Percentiles rank a stretch among this genome's conserved stretches.
These are phyloP conservation scores for Aspidapion aeneum DNA, from an alignment of 2,888 invertebrate species.

Conservation along the genomic window DNA sequence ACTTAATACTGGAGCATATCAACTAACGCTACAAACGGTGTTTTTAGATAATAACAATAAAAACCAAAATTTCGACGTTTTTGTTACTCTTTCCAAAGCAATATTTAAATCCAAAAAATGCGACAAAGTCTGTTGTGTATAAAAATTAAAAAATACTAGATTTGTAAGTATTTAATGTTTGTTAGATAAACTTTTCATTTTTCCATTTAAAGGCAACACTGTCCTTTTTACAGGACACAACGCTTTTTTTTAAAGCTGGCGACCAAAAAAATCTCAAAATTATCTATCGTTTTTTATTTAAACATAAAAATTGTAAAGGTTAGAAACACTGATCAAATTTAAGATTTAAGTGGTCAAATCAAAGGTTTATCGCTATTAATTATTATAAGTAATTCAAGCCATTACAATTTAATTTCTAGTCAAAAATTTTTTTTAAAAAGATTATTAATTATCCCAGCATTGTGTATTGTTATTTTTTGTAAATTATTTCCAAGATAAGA, in stretches of 20 bases:
- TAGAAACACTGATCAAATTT: too few species aligned
- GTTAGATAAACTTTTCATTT: constrained; percentile 25
- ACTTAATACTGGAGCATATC: neutral
- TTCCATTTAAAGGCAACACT: neutral
- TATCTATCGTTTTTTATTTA: too few species aligned
- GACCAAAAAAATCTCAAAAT: too few species aligned
- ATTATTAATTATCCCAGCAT: constrained; percentile 26
- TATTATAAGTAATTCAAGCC: constrained; percentile 32
- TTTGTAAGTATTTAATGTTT: constrained; percentile 42
- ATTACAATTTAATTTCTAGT: constrained; percentile 34
- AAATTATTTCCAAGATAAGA: constrained; percentile 39
- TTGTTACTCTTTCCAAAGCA: neutral
- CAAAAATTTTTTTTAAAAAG: constrained; percentile 30
- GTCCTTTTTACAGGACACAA: too few species aligned
- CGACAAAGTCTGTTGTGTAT: constrained; percentile 39
- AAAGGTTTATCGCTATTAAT: too few species aligned
- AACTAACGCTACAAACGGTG: too few species aligned
- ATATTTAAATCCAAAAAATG: constrained; percentile 20
- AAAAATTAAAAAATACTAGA: constrained; percentile 33
- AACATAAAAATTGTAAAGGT: too few species aligned
- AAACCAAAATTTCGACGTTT: neutral
- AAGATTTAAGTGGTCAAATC: too few species aligned
- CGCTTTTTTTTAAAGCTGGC: too few species aligned
- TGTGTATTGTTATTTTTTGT: constrained; percentile 31
- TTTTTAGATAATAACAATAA: neutral